A percentile compares a stretch with the other conserved stretches of the same genome.
Evolutionary conservation across 1,140 invertebrate species (phyloP).

Genomic region (Ips nitidus): DNA sequence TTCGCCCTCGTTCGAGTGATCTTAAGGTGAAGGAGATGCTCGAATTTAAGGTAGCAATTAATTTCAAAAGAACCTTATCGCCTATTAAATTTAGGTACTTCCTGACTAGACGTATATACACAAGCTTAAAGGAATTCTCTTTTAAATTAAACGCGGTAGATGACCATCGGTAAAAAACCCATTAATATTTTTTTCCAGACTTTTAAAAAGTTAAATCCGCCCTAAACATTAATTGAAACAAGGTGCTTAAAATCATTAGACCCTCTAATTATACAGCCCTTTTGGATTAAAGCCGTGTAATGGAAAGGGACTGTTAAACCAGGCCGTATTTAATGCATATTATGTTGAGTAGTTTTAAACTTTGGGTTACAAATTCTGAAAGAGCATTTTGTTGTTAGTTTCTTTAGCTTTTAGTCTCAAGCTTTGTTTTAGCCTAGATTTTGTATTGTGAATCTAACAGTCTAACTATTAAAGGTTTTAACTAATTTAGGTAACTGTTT

Average conservation of each 20-base stretch:
- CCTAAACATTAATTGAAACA: slow-evolving; percentile 29
- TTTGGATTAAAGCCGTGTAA: slow-evolving; percentile 31
- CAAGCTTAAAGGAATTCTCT: too few relatives aligned
- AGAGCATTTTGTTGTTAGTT: slow-evolving; percentile 18
- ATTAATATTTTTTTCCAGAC: slow-evolving; percentile 11
- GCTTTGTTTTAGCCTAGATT: too few relatives aligned
- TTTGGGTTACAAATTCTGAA: slow-evolving; percentile 8
- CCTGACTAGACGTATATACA: too few relatives aligned
- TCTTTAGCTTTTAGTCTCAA: too few relatives aligned
- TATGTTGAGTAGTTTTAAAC: slow-evolving; percentile 28
- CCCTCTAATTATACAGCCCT: slow-evolving; percentile 25
- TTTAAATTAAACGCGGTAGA: not conserved
- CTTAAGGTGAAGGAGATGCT: slow-evolving; percentile 9
- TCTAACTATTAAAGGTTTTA: too few relatives aligned
- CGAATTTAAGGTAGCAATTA: slow-evolving; percentile 10
- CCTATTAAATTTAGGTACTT: slow-evolving; percentile 8
- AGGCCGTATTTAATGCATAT: slow-evolving; percentile 27
- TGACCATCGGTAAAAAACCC: not conserved
- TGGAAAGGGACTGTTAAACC: slow-evolving; percentile 25
- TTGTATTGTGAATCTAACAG: too few relatives aligned
- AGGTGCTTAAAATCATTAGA: slow-evolving; percentile 33
- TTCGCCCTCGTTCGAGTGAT: slow-evolving; percentile 4
- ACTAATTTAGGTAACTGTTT: too few relatives aligned
- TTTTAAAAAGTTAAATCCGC: slow-evolving; percentile 12
- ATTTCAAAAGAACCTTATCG: slow-evolving; percentile 12